phyloP scores from a whole-genome alignment of 2,113 vertebrate species.

The Nerophis ophidion region DNA sequence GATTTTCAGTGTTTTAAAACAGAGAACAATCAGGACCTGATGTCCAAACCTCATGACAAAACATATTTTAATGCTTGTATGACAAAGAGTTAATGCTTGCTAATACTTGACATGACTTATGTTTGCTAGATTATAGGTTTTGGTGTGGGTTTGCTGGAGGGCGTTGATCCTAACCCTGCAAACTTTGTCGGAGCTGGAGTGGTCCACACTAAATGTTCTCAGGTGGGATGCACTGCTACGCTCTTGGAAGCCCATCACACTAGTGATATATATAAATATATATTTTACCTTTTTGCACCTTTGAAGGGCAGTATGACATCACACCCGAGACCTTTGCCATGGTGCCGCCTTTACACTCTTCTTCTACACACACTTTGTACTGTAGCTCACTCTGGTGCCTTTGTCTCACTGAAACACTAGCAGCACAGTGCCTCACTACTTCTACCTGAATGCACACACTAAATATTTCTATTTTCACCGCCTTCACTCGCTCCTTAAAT shows the following conservation, averaged over 20 bases:
- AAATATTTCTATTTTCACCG: conserved; percentile 15
- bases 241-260: not conserved
- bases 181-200: conserved; percentile 91
- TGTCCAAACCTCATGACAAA: too few relatives aligned
- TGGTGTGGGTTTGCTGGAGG: conserved; percentile 83
- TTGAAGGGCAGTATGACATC: not conserved
- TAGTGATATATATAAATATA: not conserved
- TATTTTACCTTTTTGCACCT: too few relatives aligned
- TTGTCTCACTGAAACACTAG: conserved; percentile 13
- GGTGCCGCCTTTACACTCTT: too few relatives aligned
- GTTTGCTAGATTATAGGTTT: conserved; percentile 82
- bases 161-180: conserved; percentile 85
- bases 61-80: too few relatives aligned
- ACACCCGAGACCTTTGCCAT: not conserved
- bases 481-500: not conserved
- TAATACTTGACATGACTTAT: not conserved
- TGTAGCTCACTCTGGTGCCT: conserved; percentile 17
- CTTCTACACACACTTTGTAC: not conserved
- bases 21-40: not conserved
- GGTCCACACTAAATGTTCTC: conserved; percentile 83
- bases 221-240: conserved; percentile 77
- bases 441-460: conserved; percentile 13
- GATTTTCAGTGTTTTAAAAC: not conserved
- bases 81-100: too few relatives aligned
- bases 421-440: conserved; percentile 25